Conservation (phyloP, 2,113 vertebrate species). For the Cynoglossus semilaevis region DNA sequence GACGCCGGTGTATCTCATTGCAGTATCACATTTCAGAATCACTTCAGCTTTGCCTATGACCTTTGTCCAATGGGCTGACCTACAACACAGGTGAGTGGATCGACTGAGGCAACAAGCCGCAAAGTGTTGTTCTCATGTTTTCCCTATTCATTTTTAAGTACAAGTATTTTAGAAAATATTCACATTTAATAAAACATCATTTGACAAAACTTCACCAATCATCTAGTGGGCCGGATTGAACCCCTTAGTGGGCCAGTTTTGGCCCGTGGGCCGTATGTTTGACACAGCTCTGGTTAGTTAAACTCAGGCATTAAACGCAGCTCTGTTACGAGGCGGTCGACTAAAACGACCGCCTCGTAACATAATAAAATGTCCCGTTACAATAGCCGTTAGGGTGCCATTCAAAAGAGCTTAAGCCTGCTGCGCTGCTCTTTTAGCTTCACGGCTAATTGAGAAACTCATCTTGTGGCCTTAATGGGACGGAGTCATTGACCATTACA, state of each 20-base stretch:
- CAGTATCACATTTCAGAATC: constrained; percentile 5
- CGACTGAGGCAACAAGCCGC: constrained; percentile 11
- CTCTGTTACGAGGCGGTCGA: no score
- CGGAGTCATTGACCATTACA: constrained; percentile 14
- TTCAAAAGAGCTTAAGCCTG: constrained; percentile 15
- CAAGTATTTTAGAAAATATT: no score
- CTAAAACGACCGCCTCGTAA: constrained; percentile 5
- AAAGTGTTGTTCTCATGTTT: background rate
- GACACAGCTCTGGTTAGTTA: no score
- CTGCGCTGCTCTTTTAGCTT: background rate
- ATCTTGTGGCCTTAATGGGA: constrained; percentile 4
- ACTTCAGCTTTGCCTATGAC: constrained; percentile 22
- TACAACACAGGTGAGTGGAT: constrained; percentile 20
- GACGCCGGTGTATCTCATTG: constrained; percentile 14
- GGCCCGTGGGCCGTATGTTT: no score
- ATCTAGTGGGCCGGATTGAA: no score
- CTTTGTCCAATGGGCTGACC: constrained; percentile 24
- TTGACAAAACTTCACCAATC: no score
- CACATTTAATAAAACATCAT: no score
- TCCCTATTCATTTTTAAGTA: no score
- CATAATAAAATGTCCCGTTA: constrained; percentile 5
- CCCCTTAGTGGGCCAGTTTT: no score
- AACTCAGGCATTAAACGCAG: no score
- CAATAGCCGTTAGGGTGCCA: constrained; percentile 16
- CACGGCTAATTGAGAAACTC: constrained; percentile 5